Base-by-base conservation (phyloP, 2,888 invertebrate genomes). In the Homarus gammarus region DNA sequence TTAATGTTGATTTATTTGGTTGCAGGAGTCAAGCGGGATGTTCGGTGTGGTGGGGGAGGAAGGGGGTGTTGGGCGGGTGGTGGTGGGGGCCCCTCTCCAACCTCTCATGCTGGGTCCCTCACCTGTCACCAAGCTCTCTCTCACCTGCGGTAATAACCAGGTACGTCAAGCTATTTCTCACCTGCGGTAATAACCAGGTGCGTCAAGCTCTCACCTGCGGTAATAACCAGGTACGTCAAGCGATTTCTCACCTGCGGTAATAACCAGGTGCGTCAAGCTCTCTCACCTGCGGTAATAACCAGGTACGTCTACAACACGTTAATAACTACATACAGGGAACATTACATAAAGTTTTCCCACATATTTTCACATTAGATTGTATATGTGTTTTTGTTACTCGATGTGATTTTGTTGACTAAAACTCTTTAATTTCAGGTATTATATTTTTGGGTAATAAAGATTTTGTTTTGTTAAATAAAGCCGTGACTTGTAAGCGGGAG, bases 71-170 rank as follows among this genome's bases (percentile, higher is more conserved):
- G 87, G 79, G 27, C 64, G 36, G n/a, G 84, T 90, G 49, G 61
- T 87, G 61, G 91, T 91, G n/a, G 86, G 86, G n/a, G 78, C 82
- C 2, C 70, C 72, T 10, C 89, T 91, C 10, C 70, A 83, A 22
- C 79, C 77, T 56, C 86, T 91, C 49, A 56, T 84, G 75, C 78
- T 64, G 27, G 68, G 68, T 0, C 31, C 78, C 15, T 86, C 91
- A 3, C 86, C 91, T 72, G 91, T 91, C 22, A 70, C 68, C 79
- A 91, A 91, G 75, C 81, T 89, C 51, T 1, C 49, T 18, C 84
- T 91, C 79, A 87, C 87, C 44, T 91, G 91, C 44, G 89, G 87
- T 5, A 70, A 61, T 33, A 91, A 89, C 40, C 70, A 64, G 40
- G 91, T 91, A 64, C 31, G 91, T 75, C 36, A 0, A 18, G 3